A percentile compares a stretch with the other conserved stretches of the same genome.
phyloP scores from a whole-genome alignment of 2,113 vertebrate species.

The Myotis brandtii region DNA sequence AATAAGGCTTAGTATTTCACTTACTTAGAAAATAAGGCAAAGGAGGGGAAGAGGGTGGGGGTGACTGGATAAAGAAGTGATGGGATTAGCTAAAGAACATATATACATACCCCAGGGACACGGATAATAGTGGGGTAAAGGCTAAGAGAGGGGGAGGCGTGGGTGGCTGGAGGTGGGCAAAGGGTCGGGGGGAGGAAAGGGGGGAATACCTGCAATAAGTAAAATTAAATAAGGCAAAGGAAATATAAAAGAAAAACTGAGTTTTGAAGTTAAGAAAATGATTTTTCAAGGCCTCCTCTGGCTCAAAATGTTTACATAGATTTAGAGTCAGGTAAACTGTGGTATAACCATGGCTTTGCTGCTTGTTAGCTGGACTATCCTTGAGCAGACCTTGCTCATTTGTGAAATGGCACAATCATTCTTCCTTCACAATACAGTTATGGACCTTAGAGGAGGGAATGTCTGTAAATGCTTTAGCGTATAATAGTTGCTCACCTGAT shows the following conservation, averaged over 20 bases:
- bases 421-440: neutral
- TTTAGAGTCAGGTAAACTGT: neutral
- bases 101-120: neutral
- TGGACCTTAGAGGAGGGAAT: neutral
- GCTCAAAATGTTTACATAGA: neutral
- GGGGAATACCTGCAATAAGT: neutral
- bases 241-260: neutral
- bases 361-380: neutral
- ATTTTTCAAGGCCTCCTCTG: neutral
- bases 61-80: neutral
- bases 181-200: neutral
- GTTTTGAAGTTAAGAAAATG: conserved; percentile 4
- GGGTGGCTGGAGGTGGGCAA: neutral
- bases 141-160: neutral
- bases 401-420: neutral
- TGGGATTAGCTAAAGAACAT: neutral
- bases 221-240: neutral
- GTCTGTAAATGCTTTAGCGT: neutral
- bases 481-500: neutral
- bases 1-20: neutral
- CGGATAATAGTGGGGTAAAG: neutral
- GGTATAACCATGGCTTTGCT: neutral
- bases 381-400: neutral
- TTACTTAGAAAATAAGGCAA: neutral
- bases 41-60: neutral